These are phyloP conservation scores for Indicator indicator DNA, from an alignment of 2,113 vertebrate species.

Conservation along the genomic window DNA sequence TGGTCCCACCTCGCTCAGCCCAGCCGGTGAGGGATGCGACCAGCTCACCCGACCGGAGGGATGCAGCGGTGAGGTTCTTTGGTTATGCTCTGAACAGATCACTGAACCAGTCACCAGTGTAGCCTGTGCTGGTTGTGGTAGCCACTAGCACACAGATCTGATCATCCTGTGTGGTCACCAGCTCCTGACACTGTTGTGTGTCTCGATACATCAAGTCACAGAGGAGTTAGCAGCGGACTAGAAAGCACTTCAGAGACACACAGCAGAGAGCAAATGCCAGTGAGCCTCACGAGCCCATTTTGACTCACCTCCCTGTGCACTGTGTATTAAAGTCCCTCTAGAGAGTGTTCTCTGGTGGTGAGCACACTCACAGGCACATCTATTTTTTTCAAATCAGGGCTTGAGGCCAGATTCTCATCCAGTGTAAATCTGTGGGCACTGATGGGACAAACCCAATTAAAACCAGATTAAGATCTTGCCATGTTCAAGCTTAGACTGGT, in stretches of 20 bases:
- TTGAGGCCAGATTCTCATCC: not conserved
- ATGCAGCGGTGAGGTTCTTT: conserved; percentile 67
- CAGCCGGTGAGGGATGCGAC: not conserved
- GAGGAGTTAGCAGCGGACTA: not conserved
- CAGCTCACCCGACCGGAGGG: not conserved
- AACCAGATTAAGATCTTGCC: conserved; percentile 1
- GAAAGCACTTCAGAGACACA: conserved; percentile 7
- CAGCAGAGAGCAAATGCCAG: not conserved
- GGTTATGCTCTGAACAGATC: conserved; percentile 63
- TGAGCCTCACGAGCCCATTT: not conserved
- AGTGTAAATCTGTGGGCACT: not conserved
- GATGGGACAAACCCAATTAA: conserved; percentile 14
- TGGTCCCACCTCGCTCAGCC: not conserved
- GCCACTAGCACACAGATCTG: not conserved
- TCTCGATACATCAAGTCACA: not conserved
- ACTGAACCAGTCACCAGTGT: not conserved
- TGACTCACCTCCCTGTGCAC: not conserved
- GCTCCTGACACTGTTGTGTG: not conserved
- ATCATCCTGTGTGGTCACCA: not conserved
- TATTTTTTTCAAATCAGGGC: fast-evolving
- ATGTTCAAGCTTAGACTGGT: not conserved
- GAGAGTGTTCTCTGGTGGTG: not conserved
- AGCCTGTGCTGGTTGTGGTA: not conserved
- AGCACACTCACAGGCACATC: not conserved
- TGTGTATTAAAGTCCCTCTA: not conserved